Conservation (phyloP, 2,888 invertebrate genomes). For the Habroteleia sp. region DNA sequence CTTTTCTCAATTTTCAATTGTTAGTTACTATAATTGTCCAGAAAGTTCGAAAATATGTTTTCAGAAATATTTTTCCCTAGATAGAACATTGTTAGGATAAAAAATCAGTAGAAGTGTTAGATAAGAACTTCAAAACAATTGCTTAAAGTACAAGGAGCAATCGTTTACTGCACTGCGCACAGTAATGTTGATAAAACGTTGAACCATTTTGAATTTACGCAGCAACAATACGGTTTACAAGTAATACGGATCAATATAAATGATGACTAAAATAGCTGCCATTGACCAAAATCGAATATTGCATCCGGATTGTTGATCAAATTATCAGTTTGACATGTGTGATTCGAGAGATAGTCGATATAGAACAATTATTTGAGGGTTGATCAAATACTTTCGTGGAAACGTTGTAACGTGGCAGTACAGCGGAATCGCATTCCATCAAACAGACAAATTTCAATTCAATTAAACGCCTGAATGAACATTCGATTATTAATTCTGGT, state of each 20-base stretch:
- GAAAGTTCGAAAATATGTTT: no score
- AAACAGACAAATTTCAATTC: constrained; percentile 61
- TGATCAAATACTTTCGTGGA: constrained; percentile 65
- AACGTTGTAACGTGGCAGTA: constrained; percentile 58
- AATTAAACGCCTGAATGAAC: constrained; percentile 57
- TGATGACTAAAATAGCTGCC: constrained; percentile 56
- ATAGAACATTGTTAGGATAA: no score
- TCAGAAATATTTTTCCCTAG: no score
- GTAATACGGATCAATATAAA: constrained; percentile 59
- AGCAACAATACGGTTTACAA: no score
- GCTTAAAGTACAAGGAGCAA: no score
- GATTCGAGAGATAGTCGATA: constrained; percentile 64
- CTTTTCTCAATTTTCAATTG: no score
- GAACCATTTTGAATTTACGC: constrained; percentile 28
- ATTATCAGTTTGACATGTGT: constrained; percentile 65
- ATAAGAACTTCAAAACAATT: no score
- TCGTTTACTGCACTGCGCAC: no score
- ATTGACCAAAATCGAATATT: constrained; percentile 62
- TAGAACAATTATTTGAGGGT: constrained; percentile 64
- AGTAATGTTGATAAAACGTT: constrained; percentile 37
- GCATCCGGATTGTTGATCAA: constrained; percentile 61
- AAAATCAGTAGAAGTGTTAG: no score
- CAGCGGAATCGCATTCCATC: constrained; percentile 61
- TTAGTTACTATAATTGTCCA: no score
- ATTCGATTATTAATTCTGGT: constrained; percentile 62